These are phyloP conservation scores for Zenarchopterus dispar DNA, from an alignment of 2,797 vertebrate genomes.

Conservation along the genomic window DNA sequence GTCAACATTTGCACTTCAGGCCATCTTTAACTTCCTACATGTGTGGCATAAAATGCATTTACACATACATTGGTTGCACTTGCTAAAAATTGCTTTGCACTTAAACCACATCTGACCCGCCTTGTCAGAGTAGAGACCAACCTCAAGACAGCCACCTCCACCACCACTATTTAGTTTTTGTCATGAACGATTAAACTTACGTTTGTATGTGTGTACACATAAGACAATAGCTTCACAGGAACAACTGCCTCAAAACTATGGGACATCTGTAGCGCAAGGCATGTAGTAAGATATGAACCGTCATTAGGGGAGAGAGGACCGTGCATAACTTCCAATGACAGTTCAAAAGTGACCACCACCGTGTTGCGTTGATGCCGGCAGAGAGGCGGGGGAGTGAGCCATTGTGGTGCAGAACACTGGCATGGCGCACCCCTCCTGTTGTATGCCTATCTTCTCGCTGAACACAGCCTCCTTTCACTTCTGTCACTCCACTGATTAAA, in stretches of 20 bases:
- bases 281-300: slow-evolving; percentile 2
- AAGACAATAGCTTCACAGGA: too few species aligned
- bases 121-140: slow-evolving; percentile 1
- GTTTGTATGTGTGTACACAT: too few species aligned
- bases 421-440: slow-evolving; percentile 40
- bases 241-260: too few species aligned
- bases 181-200: neutral
- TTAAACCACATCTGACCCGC: slow-evolving; percentile 43
- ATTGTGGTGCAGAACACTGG: slow-evolving; percentile 16
- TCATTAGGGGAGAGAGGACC: slow-evolving; percentile 14
- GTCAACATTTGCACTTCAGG: too few species aligned
- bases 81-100: slow-evolving; percentile 37
- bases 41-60: too few species aligned
- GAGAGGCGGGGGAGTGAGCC: slow-evolving; percentile 48
- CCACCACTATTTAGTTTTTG: slow-evolving; percentile 25
- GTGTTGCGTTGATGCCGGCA: slow-evolving; percentile 23
- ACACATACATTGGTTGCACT: slow-evolving; percentile 1
- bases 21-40: too few species aligned
- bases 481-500: slow-evolving; percentile 70
- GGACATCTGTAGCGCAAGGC: neutral
- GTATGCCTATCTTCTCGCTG: slow-evolving; percentile 51
- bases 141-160: neutral
- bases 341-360: slow-evolving; percentile 36
- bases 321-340: slow-evolving; percentile 17
- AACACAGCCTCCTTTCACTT: slow-evolving; percentile 74